These are phyloP conservation scores for Erannis defoliaria DNA, from an alignment of 2,888 invertebrate species.

Conservation along the genomic window DNA sequence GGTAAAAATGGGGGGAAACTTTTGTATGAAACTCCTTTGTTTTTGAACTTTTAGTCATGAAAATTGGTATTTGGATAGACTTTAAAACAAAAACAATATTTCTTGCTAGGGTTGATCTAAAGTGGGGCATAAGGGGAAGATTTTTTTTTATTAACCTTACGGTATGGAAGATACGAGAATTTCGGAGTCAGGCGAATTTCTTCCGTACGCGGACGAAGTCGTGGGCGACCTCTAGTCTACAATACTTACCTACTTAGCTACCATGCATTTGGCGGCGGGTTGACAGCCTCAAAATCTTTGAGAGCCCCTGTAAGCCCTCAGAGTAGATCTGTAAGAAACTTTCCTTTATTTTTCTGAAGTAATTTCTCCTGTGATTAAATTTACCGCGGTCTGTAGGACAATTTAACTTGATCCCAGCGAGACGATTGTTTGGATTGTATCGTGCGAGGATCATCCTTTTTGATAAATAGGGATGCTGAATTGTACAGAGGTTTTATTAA, in stretches of 20 bases:
- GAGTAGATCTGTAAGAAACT: slow-evolving; percentile 14
- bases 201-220: background rate
- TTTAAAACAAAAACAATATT: too few relatives aligned
- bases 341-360: slow-evolving; percentile 15
- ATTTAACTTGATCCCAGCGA: slow-evolving; percentile 30
- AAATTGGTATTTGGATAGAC: too few relatives aligned
- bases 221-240: background rate
- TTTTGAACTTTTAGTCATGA: too few relatives aligned
- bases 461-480: slow-evolving; percentile 13
- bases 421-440: slow-evolving; percentile 15
- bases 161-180: background rate
- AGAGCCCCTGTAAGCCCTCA: slow-evolving; percentile 5
- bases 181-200: too few relatives aligned
- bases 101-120: too few relatives aligned
- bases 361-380: slow-evolving; percentile 28
- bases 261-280: too few relatives aligned
- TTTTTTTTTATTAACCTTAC: too few relatives aligned
- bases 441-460: slow-evolving; percentile 13
- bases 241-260: background rate
- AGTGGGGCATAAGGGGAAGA: too few relatives aligned
- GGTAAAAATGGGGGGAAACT: too few relatives aligned
- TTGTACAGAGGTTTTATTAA: slow-evolving; percentile 10
- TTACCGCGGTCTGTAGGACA: slow-evolving; percentile 16
- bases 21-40: too few relatives aligned
- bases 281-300: slow-evolving; percentile 12